Percentiles rank a stretch among this genome's conserved stretches.
These are phyloP conservation scores for Phymorhynchus buccinoides DNA, from an alignment of 1,140 invertebrate species.

Conservation along the genomic window DNA sequence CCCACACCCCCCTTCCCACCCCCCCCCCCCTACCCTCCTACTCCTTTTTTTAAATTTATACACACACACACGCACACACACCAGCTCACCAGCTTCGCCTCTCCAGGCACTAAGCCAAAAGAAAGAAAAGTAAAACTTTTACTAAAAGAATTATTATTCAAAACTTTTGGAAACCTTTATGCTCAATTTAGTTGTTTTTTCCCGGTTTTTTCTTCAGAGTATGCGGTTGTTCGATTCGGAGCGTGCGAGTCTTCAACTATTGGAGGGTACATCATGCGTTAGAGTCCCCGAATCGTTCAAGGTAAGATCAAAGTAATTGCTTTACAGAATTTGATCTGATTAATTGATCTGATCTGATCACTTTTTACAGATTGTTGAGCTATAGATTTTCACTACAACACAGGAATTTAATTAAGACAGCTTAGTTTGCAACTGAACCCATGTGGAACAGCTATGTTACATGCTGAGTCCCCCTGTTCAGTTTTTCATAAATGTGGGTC, in stretches of 20 bases:
- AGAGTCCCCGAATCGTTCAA: slow-evolving; percentile 34
- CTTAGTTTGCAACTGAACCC: too few species aligned
- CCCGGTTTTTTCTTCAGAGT: background rate
- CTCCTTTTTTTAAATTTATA: too few species aligned
- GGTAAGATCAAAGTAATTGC: background rate
- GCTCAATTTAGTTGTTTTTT: background rate
- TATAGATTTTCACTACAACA: background rate
- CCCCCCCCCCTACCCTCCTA: too few species aligned
- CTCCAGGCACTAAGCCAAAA: background rate
- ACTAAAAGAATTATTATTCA: background rate
- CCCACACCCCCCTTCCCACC: too few species aligned
- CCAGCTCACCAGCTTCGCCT: background rate
- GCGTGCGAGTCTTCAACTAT: slow-evolving; percentile 29
- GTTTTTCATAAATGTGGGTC: background rate
- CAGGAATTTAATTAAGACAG: background rate
- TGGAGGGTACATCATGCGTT: background rate
- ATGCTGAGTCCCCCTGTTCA: background rate
- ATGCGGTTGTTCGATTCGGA: slow-evolving; percentile 35
- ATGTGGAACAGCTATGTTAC: background rate
- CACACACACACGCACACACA: background rate
- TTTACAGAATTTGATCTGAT: background rate
- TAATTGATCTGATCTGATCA: background rate
- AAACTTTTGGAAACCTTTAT: background rate
- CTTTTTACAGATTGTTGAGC: background rate
- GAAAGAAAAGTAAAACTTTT: background rate